Conservation (phyloP, 1,140 invertebrate genomes). For the Dermatophagoides farinae region DNA sequence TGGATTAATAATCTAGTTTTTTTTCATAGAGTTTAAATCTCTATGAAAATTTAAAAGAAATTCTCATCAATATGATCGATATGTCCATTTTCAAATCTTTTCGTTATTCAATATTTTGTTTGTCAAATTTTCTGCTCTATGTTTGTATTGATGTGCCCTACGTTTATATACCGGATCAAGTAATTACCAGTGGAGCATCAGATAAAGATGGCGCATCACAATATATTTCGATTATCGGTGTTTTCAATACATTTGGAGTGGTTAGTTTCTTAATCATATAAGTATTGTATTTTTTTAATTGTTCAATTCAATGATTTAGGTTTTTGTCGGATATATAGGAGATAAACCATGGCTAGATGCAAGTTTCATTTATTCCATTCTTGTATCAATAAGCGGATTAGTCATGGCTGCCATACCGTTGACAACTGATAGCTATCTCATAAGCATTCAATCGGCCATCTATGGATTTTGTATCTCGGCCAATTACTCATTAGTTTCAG, state of each 20-base stretch:
- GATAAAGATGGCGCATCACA: slow-evolving; percentile 48
- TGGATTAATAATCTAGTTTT: not conserved
- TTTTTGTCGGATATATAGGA: slow-evolving; percentile 63
- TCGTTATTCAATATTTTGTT: slow-evolving; percentile 50
- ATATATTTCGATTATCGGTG: slow-evolving; percentile 62
- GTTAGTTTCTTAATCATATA: slow-evolving; percentile 30
- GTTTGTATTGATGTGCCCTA: slow-evolving; percentile 69
- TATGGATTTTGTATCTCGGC: slow-evolving; percentile 68
- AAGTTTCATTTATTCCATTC: slow-evolving; percentile 48
- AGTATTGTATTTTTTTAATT: not conserved
- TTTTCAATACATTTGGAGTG: slow-evolving; percentile 63
- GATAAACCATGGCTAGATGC: slow-evolving; percentile 53
- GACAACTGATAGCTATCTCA: slow-evolving; percentile 36
- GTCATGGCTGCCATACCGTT: slow-evolving; percentile 48
- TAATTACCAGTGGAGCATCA: slow-evolving; percentile 41
- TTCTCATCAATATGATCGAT: slow-evolving; percentile 51
- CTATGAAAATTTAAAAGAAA: slow-evolving; percentile 49
- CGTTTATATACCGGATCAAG: slow-evolving; percentile 57
- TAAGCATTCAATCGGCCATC: slow-evolving; percentile 31
- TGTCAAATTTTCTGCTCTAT: slow-evolving; percentile 66
- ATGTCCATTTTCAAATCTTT: slow-evolving; percentile 52
- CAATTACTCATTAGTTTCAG: slow-evolving; percentile 63
- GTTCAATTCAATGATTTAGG: slow-evolving; percentile 30
- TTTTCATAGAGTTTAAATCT: not conserved
- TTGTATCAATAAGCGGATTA: slow-evolving; percentile 51